Evolutionary conservation across 2,888 invertebrate genomes (phyloP).

Genomic region (Catocala fraxini): DNA sequence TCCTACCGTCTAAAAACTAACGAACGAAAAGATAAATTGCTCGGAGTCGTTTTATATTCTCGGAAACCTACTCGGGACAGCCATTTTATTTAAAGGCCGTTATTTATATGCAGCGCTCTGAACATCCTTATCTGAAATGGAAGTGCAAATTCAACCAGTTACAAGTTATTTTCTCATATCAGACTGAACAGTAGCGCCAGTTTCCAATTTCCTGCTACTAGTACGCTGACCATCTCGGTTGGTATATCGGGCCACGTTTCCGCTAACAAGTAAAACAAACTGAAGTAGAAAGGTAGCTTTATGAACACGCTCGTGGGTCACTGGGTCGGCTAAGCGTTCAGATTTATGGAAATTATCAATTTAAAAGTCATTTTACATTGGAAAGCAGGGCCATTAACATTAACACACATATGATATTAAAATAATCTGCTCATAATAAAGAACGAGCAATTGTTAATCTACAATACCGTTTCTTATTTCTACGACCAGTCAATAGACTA

Average conservation of each 20-base stretch:
- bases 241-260: conserved; percentile 58
- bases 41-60: neutral
- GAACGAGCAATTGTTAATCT: neutral
- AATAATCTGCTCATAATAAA: conserved; percentile 2
- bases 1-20: too few relatives aligned
- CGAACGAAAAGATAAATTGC: neutral
- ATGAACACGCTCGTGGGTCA: conserved; percentile 54
- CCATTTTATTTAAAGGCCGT: neutral
- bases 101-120: neutral
- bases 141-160: conserved; percentile 18
- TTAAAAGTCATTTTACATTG: conserved; percentile 36
- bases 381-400: conserved; percentile 39
- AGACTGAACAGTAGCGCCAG: conserved; percentile 28
- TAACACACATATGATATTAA: conserved; percentile 16
- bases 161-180: conserved; percentile 37
- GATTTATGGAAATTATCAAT: conserved; percentile 51
- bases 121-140: conserved; percentile 19
- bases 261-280: conserved; percentile 69
- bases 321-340: conserved; percentile 59
- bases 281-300: conserved; percentile 59
- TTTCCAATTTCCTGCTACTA: conserved; percentile 57
- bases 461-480: conserved; percentile 8
- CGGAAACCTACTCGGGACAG: neutral
- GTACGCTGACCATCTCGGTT: conserved; percentile 43
- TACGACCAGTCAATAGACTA: neutral